Conservation (phyloP, 1,140 invertebrate species). For the Cydia strobilella region DNA sequence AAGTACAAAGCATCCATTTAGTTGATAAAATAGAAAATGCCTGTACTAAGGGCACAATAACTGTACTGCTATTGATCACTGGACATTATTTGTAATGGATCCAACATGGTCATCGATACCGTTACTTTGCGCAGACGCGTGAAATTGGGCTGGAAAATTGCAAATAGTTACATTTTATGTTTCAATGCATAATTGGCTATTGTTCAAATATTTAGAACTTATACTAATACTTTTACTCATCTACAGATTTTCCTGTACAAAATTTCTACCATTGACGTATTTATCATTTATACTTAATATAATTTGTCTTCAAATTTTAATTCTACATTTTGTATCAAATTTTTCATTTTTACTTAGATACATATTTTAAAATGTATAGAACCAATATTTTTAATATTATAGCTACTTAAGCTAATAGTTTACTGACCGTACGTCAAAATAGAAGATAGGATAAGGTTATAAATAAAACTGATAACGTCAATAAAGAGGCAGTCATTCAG, state of each 20-base stretch:
- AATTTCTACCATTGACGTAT: no score
- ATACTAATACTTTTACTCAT: no score
- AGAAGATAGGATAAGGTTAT: no score
- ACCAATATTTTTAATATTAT: no score
- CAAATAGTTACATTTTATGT: slow-evolving; percentile 1
- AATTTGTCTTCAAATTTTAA: no score
- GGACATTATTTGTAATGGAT: slow-evolving; percentile 55
- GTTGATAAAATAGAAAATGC: slow-evolving; percentile 23
- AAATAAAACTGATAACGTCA: background rate
- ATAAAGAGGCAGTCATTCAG: background rate
- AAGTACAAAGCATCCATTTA: slow-evolving; percentile 23
- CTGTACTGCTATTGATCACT: slow-evolving; percentile 57
- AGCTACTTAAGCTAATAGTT: no score
- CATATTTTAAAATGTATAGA: no score
- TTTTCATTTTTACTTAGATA: no score
- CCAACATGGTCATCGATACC: slow-evolving; percentile 50
- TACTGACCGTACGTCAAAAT: no score
- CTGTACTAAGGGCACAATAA: slow-evolving; percentile 40
- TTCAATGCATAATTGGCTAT: background rate
- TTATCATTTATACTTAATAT: no score
- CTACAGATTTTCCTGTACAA: background rate
- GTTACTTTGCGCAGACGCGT: slow-evolving; percentile 52
- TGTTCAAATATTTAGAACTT: background rate
- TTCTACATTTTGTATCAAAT: no score
- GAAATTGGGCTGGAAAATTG: slow-evolving; percentile 37